Evolutionary conservation across 2,113 vertebrate species (phyloP), one percentile per base, ranked within the genome.

Genomic region (Odontophorus gujanensis): DNA sequence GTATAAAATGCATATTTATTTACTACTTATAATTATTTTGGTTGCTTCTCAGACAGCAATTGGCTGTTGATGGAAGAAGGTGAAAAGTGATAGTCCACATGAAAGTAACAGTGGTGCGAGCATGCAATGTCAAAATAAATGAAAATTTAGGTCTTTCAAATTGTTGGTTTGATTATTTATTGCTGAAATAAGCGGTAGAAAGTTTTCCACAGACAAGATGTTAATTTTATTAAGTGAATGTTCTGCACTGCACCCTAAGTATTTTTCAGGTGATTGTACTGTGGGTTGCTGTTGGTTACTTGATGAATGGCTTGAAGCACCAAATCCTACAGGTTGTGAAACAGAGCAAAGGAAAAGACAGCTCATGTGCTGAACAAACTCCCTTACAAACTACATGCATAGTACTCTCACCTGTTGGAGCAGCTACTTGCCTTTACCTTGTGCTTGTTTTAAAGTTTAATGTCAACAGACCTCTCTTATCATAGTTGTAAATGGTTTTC

Each of bases 401-500:
- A 88, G 79, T 85, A 80, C 58, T 72, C 72, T 91, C 57, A 97
- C 95, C 95, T 97, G 96, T 96, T 97, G 93, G 89, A 97, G 95
- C 92, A 96, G 96, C 97, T 98, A 91, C 97, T 97, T 96, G 96
- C 98, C 97, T 98, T 97, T 98, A 98, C 98, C 98, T 98, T 98
- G 95, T 95, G 95, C 90, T 53, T 97, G 95, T 98, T 98, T 99
- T 98, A 99, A 99, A 99, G 97, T 98, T 99, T 99, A 98, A 99
- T 99, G 98, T 96, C 97, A 98, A 98, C 98, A 98, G 98, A 98
- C 98, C 97, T 98, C 98, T 98, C 98, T 98, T 98, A 99, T 98
- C 98, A 98, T 98, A 99, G 98, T 98, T 99, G 98, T 98, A 99
- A 99, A 99, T 99, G 98, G 98, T 98, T 99, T 99, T 98, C 98